Base-by-base conservation (phyloP, 2,888 invertebrate genomes). In the Pecten maximus region DNA sequence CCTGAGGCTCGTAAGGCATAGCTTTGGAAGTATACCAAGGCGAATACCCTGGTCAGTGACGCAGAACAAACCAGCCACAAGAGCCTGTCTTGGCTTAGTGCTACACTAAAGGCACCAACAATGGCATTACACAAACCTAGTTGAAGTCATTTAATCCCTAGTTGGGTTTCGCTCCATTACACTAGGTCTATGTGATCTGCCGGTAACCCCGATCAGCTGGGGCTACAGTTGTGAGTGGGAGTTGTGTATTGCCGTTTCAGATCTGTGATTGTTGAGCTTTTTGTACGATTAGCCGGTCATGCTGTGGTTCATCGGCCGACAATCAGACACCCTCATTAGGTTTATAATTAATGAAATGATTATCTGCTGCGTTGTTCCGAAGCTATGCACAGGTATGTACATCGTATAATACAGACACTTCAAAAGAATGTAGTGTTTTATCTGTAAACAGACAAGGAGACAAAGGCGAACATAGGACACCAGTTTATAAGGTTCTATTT, bases 81-180 rank as follows among this genome's bases (percentile, higher is more conserved):
- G 74, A 74, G 35, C 15, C 74, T 74, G 74, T 74, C 74, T 74
- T 74, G 74, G 74, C 74, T 74, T 74, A 74, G 35, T 74, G 35
- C 74, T 35, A 10, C 74, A 74, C 74, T 74, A 10, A 74, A 28
- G 74, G 74, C 6, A 74, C 74, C 74, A 74, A 74, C 74, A 74
- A 74, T 23, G 74, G 74, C 74, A 74, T 74, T 74, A 74, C 74
- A 74, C 74, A 74, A 74, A 74, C 74, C 74, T 54, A n/a, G 54
- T 54, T 54, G 54, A 74, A 74, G 74, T 74, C 74, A 28, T 74
- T 74, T 74, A 74, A 74, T 74, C 35, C 74, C 10, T 6, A 35
- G 35, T 10, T 74, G 10, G 35, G 74, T 10, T 35, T 74, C 74
- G 74, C 35, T 74, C 74, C 74, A 74, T 74, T 74, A 74, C 74